Evolutionary conservation across 2,113 vertebrate species (phyloP).

Genomic region (Panthera tigris): DNA sequence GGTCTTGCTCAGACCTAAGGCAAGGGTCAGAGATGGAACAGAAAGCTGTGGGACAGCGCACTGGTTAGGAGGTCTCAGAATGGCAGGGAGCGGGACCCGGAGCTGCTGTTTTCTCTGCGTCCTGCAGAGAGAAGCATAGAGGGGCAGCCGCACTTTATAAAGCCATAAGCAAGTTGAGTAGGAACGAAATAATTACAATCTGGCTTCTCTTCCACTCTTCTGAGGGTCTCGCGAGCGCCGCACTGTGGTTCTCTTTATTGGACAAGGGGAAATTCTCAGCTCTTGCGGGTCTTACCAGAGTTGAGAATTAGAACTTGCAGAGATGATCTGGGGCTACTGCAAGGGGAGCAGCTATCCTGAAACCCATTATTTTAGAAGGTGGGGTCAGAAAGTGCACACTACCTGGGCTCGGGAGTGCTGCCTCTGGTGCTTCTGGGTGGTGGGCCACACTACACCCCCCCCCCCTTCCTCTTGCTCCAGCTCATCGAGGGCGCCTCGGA

Average conservation of each 20-base stretch:
- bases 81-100: not conserved
- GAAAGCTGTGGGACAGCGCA: not conserved
- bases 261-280: not conserved
- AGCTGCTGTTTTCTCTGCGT: not conserved
- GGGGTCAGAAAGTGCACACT: not conserved
- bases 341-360: not conserved
- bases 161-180: too few species aligned
- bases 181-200: not conserved
- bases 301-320: not conserved
- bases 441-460: not conserved
- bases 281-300: not conserved
- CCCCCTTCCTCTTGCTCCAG: constrained; percentile 79
- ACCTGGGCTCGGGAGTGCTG: rapidly evolving
- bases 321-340: too few species aligned
- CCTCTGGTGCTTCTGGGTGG: not conserved
- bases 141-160: not conserved
- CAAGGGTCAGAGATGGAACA: not conserved
- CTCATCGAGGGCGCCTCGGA: constrained; percentile 94
- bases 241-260: rapidly evolving
- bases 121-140: rapidly evolving
- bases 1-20: not conserved
- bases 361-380: not conserved
- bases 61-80: not conserved
- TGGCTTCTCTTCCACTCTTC: not conserved
- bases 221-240: not conserved